Conservation (phyloP, 2,113 vertebrate genomes). For the Mungos mungo region DNA sequence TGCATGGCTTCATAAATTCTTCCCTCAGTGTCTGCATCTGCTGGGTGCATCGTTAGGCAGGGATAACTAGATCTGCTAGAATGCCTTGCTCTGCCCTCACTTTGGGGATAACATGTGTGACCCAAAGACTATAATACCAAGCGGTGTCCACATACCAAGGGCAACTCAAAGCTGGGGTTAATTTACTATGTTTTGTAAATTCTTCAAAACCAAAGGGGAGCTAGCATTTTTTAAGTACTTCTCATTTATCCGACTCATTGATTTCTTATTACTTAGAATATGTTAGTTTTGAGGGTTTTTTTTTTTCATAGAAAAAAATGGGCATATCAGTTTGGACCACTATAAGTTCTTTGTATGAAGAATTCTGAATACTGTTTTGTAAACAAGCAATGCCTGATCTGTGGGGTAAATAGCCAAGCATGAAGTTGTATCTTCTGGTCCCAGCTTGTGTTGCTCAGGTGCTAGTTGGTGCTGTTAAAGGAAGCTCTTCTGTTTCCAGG, state of each 20-base stretch:
- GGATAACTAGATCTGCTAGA: not conserved
- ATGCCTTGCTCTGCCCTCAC: constrained; percentile 44
- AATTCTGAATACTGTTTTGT: not conserved
- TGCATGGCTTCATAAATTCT: not conserved
- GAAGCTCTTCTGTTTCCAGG: not conserved
- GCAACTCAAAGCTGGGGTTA: constrained; percentile 31
- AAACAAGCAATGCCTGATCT: not conserved
- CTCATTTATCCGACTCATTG: not conserved
- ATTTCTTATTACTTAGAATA: not conserved
- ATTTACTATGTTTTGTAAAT: constrained; percentile 58
- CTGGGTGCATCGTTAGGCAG: constrained; percentile 16
- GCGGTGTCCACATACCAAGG: not conserved
- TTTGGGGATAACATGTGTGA: constrained; percentile 68
- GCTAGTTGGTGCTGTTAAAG: not conserved
- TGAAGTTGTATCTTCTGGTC: not conserved
- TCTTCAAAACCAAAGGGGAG: not conserved
- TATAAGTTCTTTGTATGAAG: not conserved
- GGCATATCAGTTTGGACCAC: not conserved
- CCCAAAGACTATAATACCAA: constrained; percentile 11
- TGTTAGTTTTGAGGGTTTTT: not conserved
- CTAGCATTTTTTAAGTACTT: not conserved
- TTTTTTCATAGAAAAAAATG: not conserved
- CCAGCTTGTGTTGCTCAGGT: not conserved
- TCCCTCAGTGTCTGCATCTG: not conserved
- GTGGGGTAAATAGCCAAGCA: not conserved